Percentiles rank a stretch among this genome's conserved stretches.
phyloP scores from a whole-genome alignment of 1,140 invertebrate species.

The Schlechtendalia chinensis region DNA sequence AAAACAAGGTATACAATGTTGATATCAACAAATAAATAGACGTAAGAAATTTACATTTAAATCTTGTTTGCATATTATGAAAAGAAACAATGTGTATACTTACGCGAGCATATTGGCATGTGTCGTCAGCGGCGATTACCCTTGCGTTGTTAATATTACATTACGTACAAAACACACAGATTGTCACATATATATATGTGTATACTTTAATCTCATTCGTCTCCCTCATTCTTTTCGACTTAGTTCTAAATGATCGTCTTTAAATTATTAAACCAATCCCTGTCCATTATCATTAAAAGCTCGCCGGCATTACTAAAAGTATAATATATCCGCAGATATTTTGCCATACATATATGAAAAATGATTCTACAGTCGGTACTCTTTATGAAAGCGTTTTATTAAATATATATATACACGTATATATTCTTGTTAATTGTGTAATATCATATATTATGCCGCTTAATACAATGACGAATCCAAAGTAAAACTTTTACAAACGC shows the following conservation, averaged over 20 bases:
- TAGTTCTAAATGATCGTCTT: conserved; percentile 8
- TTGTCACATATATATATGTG: background rate
- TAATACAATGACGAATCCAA: too few species aligned
- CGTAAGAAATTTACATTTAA: background rate
- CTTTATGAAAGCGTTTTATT: background rate
- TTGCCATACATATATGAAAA: background rate
- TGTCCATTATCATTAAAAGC: conserved; percentile 32
- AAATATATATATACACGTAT: too few species aligned
- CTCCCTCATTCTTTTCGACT: background rate
- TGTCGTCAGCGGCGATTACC: background rate
- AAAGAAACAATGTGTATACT: background rate
- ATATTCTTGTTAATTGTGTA: too few species aligned
- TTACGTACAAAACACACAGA: conserved; percentile 18
- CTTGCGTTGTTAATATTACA: conserved; percentile 35
- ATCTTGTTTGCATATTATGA: conserved; percentile 14
- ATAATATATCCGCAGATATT: too few species aligned
- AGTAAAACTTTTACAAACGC: too few species aligned
- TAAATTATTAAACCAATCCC: conserved; percentile 38
- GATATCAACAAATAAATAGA: background rate
- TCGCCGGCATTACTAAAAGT: too few species aligned
- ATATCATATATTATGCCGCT: too few species aligned
- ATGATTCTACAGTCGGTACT: background rate
- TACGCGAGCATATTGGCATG: background rate
- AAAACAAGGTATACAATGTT: too few species aligned
- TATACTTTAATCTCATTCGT: background rate